These are phyloP conservation scores for Hirundo rustica DNA, from an alignment of 2,797 vertebrate species.

Conservation along the genomic window DNA sequence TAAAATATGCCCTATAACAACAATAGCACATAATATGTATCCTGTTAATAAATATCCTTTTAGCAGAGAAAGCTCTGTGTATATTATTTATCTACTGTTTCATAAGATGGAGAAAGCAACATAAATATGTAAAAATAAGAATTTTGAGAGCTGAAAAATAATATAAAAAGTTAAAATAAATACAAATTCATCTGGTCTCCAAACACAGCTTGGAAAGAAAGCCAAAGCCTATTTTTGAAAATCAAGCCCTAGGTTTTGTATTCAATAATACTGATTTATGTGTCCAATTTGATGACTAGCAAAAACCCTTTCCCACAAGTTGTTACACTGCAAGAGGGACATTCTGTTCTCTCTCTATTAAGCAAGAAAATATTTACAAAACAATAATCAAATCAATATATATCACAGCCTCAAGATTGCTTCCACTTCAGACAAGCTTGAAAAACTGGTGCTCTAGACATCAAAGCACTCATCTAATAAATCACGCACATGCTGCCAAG, in stretches of 20 bases:
- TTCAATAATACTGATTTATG: conserved; percentile 39
- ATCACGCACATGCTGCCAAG: conserved; percentile 46
- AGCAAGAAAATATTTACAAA: conserved; percentile 42
- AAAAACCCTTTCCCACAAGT: background rate
- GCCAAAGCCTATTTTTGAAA: background rate
- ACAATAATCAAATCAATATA: conserved; percentile 30
- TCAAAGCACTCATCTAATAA: conserved; percentile 37
- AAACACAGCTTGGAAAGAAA: background rate
- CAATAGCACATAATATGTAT: background rate
- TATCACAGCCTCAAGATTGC: conserved; percentile 22
- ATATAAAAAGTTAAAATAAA: background rate
- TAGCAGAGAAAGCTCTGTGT: background rate
- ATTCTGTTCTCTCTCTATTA: conserved; percentile 6
- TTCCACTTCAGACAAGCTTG: conserved; percentile 42
- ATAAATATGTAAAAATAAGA: background rate
- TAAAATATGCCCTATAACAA: background rate
- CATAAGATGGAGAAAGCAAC: background rate
- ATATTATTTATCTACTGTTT: background rate
- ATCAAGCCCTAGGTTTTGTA: background rate
- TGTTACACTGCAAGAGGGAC: background rate
- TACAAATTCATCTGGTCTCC: background rate
- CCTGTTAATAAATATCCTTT: background rate
- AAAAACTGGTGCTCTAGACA: conserved; percentile 37
- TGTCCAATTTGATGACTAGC: background rate
- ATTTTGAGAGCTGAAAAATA: background rate